Conservation (phyloP, 2,797 vertebrate species). For the Tiaroga cobitis region DNA sequence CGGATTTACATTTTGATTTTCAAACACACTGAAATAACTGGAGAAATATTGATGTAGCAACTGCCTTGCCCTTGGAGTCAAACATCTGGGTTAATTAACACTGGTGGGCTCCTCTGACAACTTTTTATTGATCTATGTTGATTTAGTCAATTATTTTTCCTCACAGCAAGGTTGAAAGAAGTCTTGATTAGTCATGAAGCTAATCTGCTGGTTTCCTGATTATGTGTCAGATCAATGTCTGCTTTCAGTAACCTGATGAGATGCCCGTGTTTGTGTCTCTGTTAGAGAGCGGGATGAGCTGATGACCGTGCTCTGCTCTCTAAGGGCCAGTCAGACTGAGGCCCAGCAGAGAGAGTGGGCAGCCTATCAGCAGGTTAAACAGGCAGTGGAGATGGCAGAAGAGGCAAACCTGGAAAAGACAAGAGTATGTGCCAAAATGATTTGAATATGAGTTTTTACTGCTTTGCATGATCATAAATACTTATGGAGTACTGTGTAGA, state of each 20-base stretch:
- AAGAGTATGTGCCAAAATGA: slow-evolving; percentile 65
- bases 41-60: slow-evolving; percentile 23
- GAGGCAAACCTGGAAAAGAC: slow-evolving; percentile 91
- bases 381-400: slow-evolving; percentile 88
- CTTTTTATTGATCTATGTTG: slow-evolving; percentile 36
- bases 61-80: background rate
- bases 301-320: slow-evolving; percentile 78
- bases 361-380: slow-evolving; percentile 88
- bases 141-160: slow-evolving; percentile 40
- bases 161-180: slow-evolving; percentile 42
- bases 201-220: slow-evolving; percentile 33
- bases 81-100: slow-evolving; percentile 32
- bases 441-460: slow-evolving; percentile 17
- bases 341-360: slow-evolving; percentile 84
- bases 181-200: slow-evolving; percentile 4
- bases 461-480: slow-evolving; percentile 19
- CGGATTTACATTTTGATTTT: background rate
- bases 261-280: slow-evolving; percentile 46
- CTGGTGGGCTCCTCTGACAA: slow-evolving; percentile 15
- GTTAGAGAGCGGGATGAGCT: slow-evolving; percentile 91
- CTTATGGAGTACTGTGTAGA: background rate
- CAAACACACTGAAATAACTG: background rate
- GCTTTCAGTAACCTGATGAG: slow-evolving; percentile 19
- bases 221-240: slow-evolving; percentile 21
- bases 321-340: slow-evolving; percentile 79